Evolutionary conservation across 2,888 invertebrate species (phyloP).

Genomic region (Podotricha telesiphe): DNA sequence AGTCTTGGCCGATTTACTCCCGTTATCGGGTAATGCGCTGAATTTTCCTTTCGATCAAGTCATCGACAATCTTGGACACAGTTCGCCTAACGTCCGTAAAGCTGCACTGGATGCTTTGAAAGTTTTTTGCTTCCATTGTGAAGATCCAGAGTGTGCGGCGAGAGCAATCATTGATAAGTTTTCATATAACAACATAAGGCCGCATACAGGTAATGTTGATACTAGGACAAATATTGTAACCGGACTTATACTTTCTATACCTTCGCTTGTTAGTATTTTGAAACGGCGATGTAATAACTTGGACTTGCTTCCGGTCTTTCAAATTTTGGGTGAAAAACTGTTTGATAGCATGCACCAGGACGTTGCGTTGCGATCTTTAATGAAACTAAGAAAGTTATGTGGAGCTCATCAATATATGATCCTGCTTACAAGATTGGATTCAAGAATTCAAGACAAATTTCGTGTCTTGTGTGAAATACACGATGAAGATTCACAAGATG

Average conservation of each 20-base stretch:
- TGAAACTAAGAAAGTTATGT: slow-evolving; percentile 87
- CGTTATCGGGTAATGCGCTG: slow-evolving; percentile 87
- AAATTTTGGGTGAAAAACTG: slow-evolving; percentile 82
- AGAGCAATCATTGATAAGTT: slow-evolving; percentile 86
- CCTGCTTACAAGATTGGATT: slow-evolving; percentile 73
- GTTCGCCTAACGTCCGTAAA: slow-evolving; percentile 91
- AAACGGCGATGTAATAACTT: slow-evolving; percentile 74
- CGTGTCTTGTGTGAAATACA: slow-evolving; percentile 70
- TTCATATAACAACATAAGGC: slow-evolving; percentile 83
- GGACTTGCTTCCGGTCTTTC: slow-evolving; percentile 79
- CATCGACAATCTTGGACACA: slow-evolving; percentile 90
- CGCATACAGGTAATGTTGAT: slow-evolving; percentile 79
- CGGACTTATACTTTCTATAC: slow-evolving; percentile 86
- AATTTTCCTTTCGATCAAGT: slow-evolving; percentile 89
- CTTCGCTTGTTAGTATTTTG: slow-evolving; percentile 84
- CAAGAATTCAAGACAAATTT: slow-evolving; percentile 80
- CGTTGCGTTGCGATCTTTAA: slow-evolving; percentile 87
- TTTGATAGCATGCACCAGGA: slow-evolving; percentile 85
- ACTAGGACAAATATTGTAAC: slow-evolving; percentile 84
- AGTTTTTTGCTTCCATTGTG: slow-evolving; percentile 88
- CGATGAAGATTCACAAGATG: slow-evolving; percentile 77
- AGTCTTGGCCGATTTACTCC: slow-evolving; percentile 90
- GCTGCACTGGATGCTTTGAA: slow-evolving; percentile 90
- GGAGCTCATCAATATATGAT: slow-evolving; percentile 86
- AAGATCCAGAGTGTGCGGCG: slow-evolving; percentile 86